phyloP scores from a whole-genome alignment of 2,888 invertebrate species.

The Hirtodrosophila cameraria region DNA sequence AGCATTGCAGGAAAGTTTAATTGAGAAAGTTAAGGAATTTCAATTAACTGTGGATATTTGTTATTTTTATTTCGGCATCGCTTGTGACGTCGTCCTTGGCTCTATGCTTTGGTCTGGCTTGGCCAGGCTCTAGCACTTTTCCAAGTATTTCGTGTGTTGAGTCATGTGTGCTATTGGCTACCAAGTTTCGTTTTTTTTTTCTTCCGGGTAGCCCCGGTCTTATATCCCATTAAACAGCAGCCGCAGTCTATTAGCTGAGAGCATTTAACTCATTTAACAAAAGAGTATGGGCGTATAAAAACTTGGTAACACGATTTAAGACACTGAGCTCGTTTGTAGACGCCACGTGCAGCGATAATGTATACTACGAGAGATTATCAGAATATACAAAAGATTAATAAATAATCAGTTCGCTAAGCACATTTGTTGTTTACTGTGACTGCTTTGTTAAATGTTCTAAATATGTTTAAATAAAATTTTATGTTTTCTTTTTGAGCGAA shows the following conservation, averaged over 20 bases:
- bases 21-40: slow-evolving; percentile 84
- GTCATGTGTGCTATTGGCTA: slow-evolving; percentile 73
- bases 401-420: too few relatives aligned
- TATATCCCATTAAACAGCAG: slow-evolving; percentile 63
- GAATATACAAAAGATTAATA: too few relatives aligned
- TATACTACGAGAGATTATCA: too few relatives aligned
- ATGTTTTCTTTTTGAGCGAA: too few relatives aligned
- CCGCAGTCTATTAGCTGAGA: slow-evolving; percentile 65
- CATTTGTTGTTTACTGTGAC: too few relatives aligned
- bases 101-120: slow-evolving; percentile 11
- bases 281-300: slow-evolving; percentile 4
- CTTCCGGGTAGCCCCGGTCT: slow-evolving; percentile 34
- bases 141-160: slow-evolving; percentile 68
- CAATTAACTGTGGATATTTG: slow-evolving; percentile 83
- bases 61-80: slow-evolving; percentile 74
- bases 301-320: neutral
- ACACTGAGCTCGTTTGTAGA: neutral
- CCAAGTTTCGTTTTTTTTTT: slow-evolving; percentile 52
- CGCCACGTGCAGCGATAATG: neutral
- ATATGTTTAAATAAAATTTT: too few relatives aligned
- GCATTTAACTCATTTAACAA: slow-evolving; percentile 55
- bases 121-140: slow-evolving; percentile 22
- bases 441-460: too few relatives aligned
- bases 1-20: slow-evolving; percentile 83
- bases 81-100: slow-evolving; percentile 23